These are phyloP conservation scores for Apolygus lucorum DNA, from an alignment of 1,140 invertebrate genomes.

Conservation along the genomic window DNA sequence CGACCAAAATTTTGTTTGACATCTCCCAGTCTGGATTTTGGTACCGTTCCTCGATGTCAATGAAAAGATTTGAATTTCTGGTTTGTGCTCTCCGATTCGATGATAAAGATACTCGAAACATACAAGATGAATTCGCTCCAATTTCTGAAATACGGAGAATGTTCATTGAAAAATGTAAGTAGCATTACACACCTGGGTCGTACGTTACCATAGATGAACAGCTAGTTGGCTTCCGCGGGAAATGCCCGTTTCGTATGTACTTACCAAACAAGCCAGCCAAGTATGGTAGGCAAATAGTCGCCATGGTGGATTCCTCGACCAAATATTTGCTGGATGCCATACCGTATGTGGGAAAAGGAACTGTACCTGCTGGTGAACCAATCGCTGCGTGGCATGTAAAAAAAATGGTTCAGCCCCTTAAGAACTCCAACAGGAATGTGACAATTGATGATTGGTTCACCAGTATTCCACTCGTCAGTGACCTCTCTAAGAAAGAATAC, in stretches of 20 bases:
- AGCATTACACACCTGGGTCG: slow-evolving; percentile 30
- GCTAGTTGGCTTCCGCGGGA: slow-evolving; percentile 37
- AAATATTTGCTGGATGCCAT: slow-evolving; percentile 37
- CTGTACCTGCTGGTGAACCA: too few species aligned
- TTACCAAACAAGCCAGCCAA: slow-evolving; percentile 40
- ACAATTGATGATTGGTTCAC: slow-evolving; percentile 42
- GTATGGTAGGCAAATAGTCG: slow-evolving; percentile 40
- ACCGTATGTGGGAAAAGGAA: slow-evolving; percentile 26
- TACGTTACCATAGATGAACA: slow-evolving; percentile 39
- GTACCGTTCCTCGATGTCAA: slow-evolving; percentile 35
- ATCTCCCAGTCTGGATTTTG: too few species aligned
- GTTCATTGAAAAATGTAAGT: slow-evolving; percentile 32
- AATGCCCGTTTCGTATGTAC: slow-evolving; percentile 39
- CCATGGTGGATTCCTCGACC: slow-evolving; percentile 36
- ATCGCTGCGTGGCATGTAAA: too few species aligned
- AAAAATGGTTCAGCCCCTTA: slow-evolving; percentile 23
- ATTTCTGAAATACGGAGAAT: slow-evolving; percentile 32
- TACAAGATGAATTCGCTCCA: slow-evolving; percentile 31
- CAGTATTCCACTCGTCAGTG: slow-evolving; percentile 36
- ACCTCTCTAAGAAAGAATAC: too few species aligned
- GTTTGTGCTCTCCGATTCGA: slow-evolving; percentile 38
- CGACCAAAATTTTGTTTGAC: too few species aligned
- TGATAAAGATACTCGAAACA: slow-evolving; percentile 32
- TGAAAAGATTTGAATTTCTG: slow-evolving; percentile 37
- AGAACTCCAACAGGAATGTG: slow-evolving; percentile 36